Evolutionary conservation across 2,888 invertebrate species (phyloP), one percentile per base, ranked within the genome.

Genomic region (Oxyscelio sp.): DNA sequence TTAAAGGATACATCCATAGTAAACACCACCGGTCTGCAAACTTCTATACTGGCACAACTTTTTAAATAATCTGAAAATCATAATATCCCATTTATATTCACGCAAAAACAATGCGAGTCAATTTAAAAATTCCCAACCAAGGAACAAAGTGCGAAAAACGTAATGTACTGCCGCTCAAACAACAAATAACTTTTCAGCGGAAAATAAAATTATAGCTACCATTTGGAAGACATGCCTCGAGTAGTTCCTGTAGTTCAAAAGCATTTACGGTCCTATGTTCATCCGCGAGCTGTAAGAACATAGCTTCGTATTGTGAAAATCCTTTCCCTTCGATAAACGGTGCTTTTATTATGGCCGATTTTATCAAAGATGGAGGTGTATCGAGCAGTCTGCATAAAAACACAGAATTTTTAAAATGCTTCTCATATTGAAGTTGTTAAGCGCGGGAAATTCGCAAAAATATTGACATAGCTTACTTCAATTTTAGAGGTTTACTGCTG

Each of bases 21-120:
- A 0, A 98, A 95, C 19, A 98, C 97, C 8, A 98, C 97, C 94
- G 98, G 98, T 79, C 98, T 95, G 91, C 98, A 98, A 1, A 98
- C 98, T 94, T 98, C 98, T 89, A 98, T 96, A 15, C 97, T 97
- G 0, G 98, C 98, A 93, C 98, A 98, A 89, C 98, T 98, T 92
- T 98, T 98, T 87, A 98, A 98, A 90, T 98, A 98, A 95, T 98
- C 98, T 96, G 92, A 13, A 94, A 85, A 77, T 50, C 6, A 50
- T 61, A 63, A 48, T 56, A 45, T 9, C 61, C 45, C 52, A 81
- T 50, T 43, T 17, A 43, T 43, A 38, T 27, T 11, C 61, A 45
- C 4, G 45, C 17, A 74, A 59, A 6, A 58, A 17, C 9, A 50
- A 65, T 50, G 43, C 19, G 9, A 65, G 21, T n/a, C 19, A 31